Evolutionary conservation across 2,113 vertebrate genomes (phyloP).

Genomic region (Bettongia penicillata): DNA sequence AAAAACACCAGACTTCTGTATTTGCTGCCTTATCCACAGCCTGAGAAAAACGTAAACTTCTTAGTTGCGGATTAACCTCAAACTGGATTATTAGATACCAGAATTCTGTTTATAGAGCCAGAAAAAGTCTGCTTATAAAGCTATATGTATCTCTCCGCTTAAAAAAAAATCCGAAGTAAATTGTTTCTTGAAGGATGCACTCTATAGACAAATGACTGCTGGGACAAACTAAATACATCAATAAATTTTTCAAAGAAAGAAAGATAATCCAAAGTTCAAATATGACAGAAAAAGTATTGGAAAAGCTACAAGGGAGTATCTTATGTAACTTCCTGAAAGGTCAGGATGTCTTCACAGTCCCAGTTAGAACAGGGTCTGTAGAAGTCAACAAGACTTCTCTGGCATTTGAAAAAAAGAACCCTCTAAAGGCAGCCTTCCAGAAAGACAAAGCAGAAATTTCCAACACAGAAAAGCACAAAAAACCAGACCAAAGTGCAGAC

Average conservation of each 20-base stretch:
- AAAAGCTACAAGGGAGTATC: conserved; percentile 1
- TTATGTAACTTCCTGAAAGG: conserved; percentile 13
- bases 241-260: background rate
- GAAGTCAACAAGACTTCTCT: background rate
- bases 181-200: background rate
- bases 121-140: conserved; percentile 8
- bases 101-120: background rate
- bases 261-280: background rate
- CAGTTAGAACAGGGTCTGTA: background rate
- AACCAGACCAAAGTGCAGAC: background rate
- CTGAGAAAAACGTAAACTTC: background rate
- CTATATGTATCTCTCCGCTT: background rate
- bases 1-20: background rate
- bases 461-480: background rate
- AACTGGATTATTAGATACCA: background rate
- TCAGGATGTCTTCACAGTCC: background rate
- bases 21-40: conserved; percentile 17
- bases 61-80: background rate
- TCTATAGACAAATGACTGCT: background rate
- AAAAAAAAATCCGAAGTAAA: background rate
- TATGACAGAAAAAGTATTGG: conserved; percentile 1
- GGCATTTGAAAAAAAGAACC: background rate
- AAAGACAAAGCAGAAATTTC: conserved; percentile 8
- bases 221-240: background rate
- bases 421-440: background rate